Base-by-base conservation (phyloP, 2,797 vertebrate genomes). In the Perodicticus potto region DNA sequence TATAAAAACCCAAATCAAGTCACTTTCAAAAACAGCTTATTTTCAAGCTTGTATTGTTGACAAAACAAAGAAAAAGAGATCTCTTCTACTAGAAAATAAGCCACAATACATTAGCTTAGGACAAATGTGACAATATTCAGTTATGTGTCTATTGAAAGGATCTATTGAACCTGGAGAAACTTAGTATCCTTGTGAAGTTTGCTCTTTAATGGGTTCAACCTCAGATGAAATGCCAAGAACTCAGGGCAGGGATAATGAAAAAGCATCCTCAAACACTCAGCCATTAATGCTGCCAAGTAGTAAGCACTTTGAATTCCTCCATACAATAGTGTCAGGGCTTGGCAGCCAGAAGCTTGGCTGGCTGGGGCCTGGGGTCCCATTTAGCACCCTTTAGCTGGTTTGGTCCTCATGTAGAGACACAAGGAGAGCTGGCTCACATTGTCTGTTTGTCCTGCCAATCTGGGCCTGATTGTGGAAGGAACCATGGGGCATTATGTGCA, bases 211-310 rank as follows among this genome's bases (percentile, higher is more conserved):
- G 69, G 63, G 43, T 88, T 89, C n/a, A 89, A 72, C n/a, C 76
- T 92, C 69, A 49, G 72, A 91, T 65, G 61, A 81, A 92, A 90
- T 96, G 70, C 37, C 74, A 94, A 96, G 32, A 89, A 92, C 40
- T 91, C 70, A 95, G 43, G 55, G 73, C 37, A 82, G 89, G 96
- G 53, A 74, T 43, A 90, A 88, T 96, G 63, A 91, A 96, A 90
- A 91, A 25, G 72, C 78, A 89, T 11, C 53, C 65, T 10, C 57
- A 40, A 95, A 82, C 53, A 80, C 55, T 96, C 29, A 37, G 55
- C 14, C 70, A 89, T 80, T 73, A 83, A 34, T 77, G 43, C 70
- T 49, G 67, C 53, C 86, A 95, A 89, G 67, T 80, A 93, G 53
- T 88, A 72, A 70, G 27, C 23, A 53, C 86, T 77, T 37, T 70